Percentiles rank a stretch among this genome's conserved stretches.
Conservation (phyloP, 2,797 vertebrate genomes). For the Melanotaenia pygmaea region DNA sequence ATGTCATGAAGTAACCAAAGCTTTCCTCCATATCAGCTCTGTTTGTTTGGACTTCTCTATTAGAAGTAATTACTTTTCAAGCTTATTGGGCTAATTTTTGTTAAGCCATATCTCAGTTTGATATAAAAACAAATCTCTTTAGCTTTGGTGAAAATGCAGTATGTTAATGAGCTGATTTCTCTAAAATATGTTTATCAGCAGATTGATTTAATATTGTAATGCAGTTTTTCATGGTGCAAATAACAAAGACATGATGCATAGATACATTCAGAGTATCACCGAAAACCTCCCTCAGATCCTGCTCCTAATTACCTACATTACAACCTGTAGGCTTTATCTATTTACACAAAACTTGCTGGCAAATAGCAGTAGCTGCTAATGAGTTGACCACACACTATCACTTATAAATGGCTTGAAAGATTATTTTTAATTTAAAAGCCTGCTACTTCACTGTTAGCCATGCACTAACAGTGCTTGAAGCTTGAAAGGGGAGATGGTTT, state of each 20-base stretch:
- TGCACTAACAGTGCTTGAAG: background rate
- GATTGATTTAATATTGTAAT: background rate
- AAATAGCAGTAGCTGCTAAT: slow-evolving; percentile 31
- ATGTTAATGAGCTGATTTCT: slow-evolving; percentile 1
- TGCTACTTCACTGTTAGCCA: background rate
- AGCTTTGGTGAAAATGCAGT: slow-evolving; percentile 3
- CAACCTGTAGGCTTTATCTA: slow-evolving; percentile 1
- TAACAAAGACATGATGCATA: background rate
- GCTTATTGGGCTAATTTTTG: background rate
- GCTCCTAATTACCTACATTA: background rate
- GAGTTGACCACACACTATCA: slow-evolving; percentile 4
- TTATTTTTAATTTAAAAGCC: background rate
- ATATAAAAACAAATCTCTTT: background rate
- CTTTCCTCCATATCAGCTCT: background rate
- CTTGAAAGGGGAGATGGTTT: slow-evolving; percentile 3
- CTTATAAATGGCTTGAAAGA: slow-evolving; percentile 5
- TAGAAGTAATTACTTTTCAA: background rate
- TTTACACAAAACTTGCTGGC: slow-evolving; percentile 13
- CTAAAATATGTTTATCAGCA: slow-evolving; percentile 2
- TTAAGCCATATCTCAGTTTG: background rate
- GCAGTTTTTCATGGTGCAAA: background rate
- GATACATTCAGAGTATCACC: slow-evolving; percentile 12
- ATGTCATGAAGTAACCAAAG: slow-evolving; percentile 30
- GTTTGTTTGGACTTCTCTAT: background rate
- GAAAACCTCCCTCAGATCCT: background rate